phyloP scores from a whole-genome alignment of 2,888 invertebrate species.

The Sarcophaga subvicina region DNA sequence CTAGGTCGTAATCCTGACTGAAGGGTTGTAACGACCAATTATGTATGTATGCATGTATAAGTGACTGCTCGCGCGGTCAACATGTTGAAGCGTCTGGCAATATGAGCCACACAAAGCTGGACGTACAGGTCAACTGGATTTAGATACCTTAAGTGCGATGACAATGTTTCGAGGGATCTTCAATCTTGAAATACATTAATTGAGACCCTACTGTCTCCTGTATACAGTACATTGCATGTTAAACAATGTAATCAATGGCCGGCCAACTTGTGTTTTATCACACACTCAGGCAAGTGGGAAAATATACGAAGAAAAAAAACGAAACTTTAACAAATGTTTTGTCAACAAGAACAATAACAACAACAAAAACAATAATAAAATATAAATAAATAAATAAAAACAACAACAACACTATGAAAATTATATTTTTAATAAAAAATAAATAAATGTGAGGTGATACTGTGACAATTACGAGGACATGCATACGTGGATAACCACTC shows the following conservation, averaged over 20 bases:
- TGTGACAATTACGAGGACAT: not conserved
- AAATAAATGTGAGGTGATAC: constrained; percentile 28
- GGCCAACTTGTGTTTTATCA: constrained; percentile 47
- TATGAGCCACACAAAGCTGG: too few relatives aligned
- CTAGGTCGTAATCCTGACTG: too few relatives aligned
- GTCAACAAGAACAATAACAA: constrained; percentile 3
- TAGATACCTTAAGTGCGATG: too few relatives aligned
- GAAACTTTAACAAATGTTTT: constrained; percentile 35
- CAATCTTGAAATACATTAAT: too few relatives aligned
- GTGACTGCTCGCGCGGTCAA: too few relatives aligned
- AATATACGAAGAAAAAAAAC: constrained; percentile 27
- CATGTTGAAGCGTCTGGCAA: too few relatives aligned
- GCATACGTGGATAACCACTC: too few relatives aligned
- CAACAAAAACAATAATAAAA: constrained; percentile 10
- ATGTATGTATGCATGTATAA: too few relatives aligned
- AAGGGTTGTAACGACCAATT: too few relatives aligned
- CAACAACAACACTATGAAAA: constrained; percentile 28
- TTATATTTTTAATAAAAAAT: not conserved
- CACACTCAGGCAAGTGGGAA: constrained; percentile 20
- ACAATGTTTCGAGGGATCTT: too few relatives aligned
- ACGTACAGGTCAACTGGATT: too few relatives aligned
- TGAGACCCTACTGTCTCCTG: not conserved
- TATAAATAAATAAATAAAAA: constrained; percentile 23
- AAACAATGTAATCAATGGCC: constrained; percentile 51
- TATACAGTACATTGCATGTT: not conserved